Base-by-base conservation (phyloP, 2,113 vertebrate species). In the Mohoua ochrocephala region DNA sequence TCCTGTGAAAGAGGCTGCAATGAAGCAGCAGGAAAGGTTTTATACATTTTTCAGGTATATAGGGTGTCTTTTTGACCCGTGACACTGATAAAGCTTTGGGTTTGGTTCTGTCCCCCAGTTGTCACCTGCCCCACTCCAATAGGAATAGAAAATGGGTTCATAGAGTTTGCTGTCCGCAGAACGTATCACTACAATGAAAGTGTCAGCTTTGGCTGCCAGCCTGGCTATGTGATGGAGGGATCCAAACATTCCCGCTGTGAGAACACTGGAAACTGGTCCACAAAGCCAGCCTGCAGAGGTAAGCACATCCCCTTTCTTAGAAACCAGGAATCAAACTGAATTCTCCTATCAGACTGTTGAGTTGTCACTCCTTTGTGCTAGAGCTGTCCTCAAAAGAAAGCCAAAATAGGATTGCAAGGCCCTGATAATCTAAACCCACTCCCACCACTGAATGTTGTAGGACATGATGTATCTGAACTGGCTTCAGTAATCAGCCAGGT, bases 221-320 rank as follows among this genome's bases (percentile, higher is more conserved):
- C 95, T 1, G 85, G 97, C 28, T 99, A 98, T 0, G 31, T 96
- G 37, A 89, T 99, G 84, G 98, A 99, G 0, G 99, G 99, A 35
- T 83, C 98, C 9, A 93, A 93, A 31, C 98, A 98, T 75, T 97
- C 98, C 5, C 97, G 96, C 19, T 99, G 99, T 53, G 97, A 97
- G 45, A 98, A 98, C 85, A 98, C 97, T 44, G 99, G 99, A 10
- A 97, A 95, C 56, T 99, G 99, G 99, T 98, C 99, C 68, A 57
- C 95, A 30, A 97, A 97, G 93, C 99, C 99, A 16, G 93, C 89
- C 61, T 99, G 99, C 64, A 98, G 97, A 97, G 99, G 99, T 99
- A 97, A 77, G 45, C 7, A 11, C 9, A 26, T 2, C 8, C 6
- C 7, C 16, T 1, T 17, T 28, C 45, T 9, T 19, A 10, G 10